phyloP scores from a whole-genome alignment of 2,113 vertebrate genomes.

The Condylura cristata region DNA sequence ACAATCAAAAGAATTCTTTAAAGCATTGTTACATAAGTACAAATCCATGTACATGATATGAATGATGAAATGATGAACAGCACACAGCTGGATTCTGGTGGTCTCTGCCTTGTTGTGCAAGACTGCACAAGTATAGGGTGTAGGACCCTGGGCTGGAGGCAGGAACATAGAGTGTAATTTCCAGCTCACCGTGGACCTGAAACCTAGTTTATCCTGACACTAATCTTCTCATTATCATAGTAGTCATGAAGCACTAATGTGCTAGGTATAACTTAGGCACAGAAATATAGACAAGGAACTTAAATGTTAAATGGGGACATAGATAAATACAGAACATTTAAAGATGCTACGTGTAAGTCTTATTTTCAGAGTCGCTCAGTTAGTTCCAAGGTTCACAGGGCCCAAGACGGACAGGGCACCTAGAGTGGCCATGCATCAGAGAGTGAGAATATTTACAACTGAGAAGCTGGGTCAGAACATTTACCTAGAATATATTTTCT shows the following conservation, averaged over 20 bases:
- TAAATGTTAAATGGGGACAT: not conserved
- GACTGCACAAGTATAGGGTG: not conserved
- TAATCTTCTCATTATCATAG: not conserved
- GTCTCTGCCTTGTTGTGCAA: not conserved
- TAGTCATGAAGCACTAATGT: not conserved
- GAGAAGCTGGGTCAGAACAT: not conserved
- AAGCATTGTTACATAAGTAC: not conserved
- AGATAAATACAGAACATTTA: not conserved
- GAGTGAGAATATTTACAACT: not conserved
- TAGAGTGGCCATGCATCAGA: not conserved
- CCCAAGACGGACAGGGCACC: no score
- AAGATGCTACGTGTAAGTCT: not conserved
- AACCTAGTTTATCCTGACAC: not conserved
- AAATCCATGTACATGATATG: not conserved
- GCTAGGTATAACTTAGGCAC: not conserved
- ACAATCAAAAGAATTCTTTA: not conserved
- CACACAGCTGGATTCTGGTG: not conserved
- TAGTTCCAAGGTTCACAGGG: not conserved
- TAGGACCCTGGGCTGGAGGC: not conserved
- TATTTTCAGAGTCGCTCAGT: not conserved
- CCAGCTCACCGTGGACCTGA: not conserved
- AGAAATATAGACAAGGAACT: not conserved
- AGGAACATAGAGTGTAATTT: not conserved
- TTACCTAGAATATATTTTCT: not conserved
- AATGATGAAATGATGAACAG: not conserved